Evolutionary conservation across 2,888 invertebrate genomes (phyloP).

Genomic region (Molorchus minor): DNA sequence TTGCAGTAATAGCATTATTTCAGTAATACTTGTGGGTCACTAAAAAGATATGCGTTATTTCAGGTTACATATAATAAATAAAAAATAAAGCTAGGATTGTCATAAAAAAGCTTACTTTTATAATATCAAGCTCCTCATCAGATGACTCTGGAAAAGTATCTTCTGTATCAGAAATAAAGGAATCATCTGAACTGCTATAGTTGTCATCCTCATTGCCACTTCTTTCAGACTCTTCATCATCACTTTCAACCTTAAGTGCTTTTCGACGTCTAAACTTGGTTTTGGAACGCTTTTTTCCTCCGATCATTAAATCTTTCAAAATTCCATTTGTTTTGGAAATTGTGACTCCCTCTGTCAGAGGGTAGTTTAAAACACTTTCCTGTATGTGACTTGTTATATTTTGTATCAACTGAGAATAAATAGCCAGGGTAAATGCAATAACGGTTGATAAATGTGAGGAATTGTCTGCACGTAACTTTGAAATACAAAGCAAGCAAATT

Average conservation of each 20-base stretch:
- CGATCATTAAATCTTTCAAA: slow-evolving; percentile 45
- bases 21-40: too few species aligned
- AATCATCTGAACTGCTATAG: slow-evolving; percentile 51
- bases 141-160: slow-evolving; percentile 51
- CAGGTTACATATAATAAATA: too few species aligned
- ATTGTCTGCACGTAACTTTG: slow-evolving; percentile 76
- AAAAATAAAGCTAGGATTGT: slow-evolving; percentile 1
- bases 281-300: slow-evolving; percentile 47
- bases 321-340: slow-evolving; percentile 40
- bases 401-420: slow-evolving; percentile 78
- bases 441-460: slow-evolving; percentile 84
- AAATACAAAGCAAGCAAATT: slow-evolving; percentile 82
- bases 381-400: slow-evolving; percentile 58
- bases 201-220: slow-evolving; percentile 48
- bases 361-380: slow-evolving; percentile 61
- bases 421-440: slow-evolving; percentile 84
- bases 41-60: too few species aligned
- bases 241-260: slow-evolving; percentile 48
- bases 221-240: slow-evolving; percentile 53
- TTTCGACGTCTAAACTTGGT: slow-evolving; percentile 52
- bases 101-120: slow-evolving; percentile 35
- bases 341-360: slow-evolving; percentile 55
- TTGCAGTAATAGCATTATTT: too few species aligned
- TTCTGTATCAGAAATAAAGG: slow-evolving; percentile 53
- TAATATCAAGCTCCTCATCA: slow-evolving; percentile 51